These are phyloP conservation scores for Aythya baeri DNA, from an alignment of 2,113 vertebrate species.

Conservation along the genomic window DNA sequence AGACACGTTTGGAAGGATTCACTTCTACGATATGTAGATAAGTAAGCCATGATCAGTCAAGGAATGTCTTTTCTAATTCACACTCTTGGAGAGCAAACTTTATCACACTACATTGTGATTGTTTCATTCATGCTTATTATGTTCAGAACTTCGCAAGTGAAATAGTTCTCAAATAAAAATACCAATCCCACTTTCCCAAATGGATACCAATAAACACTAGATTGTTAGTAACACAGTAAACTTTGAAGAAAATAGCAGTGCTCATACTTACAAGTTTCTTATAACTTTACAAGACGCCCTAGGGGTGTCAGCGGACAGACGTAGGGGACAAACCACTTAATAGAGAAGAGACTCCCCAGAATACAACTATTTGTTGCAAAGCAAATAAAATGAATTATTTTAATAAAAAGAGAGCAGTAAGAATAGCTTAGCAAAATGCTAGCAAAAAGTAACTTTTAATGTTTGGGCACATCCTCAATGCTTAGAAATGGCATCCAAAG, in stretches of 20 bases:
- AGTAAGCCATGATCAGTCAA: neutral
- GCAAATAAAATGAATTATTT: constrained; percentile 32
- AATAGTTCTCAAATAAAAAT: constrained; percentile 38
- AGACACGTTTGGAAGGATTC: neutral
- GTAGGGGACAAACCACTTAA: neutral
- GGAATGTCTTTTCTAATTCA: neutral
- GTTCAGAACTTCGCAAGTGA: constrained; percentile 5
- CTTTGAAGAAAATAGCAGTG: constrained; percentile 4
- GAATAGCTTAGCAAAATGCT: constrained; percentile 3
- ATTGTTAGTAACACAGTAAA: neutral
- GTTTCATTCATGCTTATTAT: constrained; percentile 41
- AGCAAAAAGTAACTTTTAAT: constrained; percentile 22
- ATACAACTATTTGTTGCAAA: constrained; percentile 30
- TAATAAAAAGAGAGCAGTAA: constrained; percentile 7
- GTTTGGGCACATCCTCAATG: constrained; percentile 4
- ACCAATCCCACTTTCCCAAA: neutral
- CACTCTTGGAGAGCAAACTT: neutral
- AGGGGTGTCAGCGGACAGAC: too few relatives aligned
- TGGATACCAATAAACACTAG: constrained; percentile 5
- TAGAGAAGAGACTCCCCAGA: neutral
- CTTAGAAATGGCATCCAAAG: constrained; percentile 39
- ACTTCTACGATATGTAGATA: accelerated
- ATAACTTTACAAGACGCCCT: neutral
- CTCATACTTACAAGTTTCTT: constrained; percentile 10
- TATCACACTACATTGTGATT: neutral